These are phyloP conservation scores for Pogoniulus pusillus DNA, from an alignment of 2,797 vertebrate genomes.

Conservation along the genomic window DNA sequence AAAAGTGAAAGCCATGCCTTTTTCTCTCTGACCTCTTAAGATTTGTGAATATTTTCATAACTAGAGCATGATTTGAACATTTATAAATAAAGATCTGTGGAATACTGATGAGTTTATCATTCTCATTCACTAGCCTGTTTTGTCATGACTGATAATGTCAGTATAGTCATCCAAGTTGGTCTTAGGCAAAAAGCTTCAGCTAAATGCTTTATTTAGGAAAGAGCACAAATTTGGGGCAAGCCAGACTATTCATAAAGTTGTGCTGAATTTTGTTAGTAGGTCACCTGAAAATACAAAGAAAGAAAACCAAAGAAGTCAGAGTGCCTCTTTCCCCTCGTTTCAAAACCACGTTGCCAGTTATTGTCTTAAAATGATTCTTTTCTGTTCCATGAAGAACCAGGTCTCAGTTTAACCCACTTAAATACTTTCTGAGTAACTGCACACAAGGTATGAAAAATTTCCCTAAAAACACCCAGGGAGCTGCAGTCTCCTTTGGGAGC, in stretches of 20 bases:
- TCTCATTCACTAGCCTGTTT: neutral
- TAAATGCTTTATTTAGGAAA: slow-evolving; percentile 25
- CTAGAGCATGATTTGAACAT: neutral
- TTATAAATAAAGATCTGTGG: neutral
- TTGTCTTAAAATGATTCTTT: neutral
- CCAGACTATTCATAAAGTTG: slow-evolving; percentile 35
- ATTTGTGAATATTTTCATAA: neutral
- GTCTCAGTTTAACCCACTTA: slow-evolving; percentile 45
- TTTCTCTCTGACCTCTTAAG: neutral
- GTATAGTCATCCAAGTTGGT: neutral
- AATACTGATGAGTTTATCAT: neutral
- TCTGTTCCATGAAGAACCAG: neutral
- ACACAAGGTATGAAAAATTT: neutral
- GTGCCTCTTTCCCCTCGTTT: neutral
- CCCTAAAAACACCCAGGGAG: neutral
- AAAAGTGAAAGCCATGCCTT: neutral
- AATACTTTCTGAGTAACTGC: neutral
- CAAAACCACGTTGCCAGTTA: neutral
- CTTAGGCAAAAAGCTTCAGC: neutral
- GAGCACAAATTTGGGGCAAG: slow-evolving; percentile 40
- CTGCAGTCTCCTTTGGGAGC: neutral
- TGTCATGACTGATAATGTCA: neutral
- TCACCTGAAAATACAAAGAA: slow-evolving; percentile 22
- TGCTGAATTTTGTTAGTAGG: slow-evolving; percentile 48
- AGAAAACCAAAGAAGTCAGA: neutral